Conservation (phyloP, 2,888 invertebrate species). For the Bugulina stolonifera region DNA sequence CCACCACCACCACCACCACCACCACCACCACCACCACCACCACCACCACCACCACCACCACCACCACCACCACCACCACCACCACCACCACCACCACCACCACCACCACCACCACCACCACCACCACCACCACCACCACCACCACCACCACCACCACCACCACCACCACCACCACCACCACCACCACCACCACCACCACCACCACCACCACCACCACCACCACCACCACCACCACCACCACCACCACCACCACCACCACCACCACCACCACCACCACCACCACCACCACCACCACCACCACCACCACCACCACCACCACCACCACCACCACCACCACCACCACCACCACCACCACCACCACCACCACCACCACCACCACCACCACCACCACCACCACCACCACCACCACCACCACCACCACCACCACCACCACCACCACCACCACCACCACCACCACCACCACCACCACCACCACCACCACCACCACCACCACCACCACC, state of each 20-base stretch:
- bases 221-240: not conserved
- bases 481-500: slow-evolving; percentile 28
- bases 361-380: slow-evolving; percentile 29
- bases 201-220: not conserved
- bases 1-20: not conserved
- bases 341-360: slow-evolving; percentile 29
- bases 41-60: not conserved
- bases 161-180: slow-evolving; percentile 3
- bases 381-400: slow-evolving; percentile 29
- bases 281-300: slow-evolving; percentile 29
- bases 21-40: not conserved
- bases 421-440: slow-evolving; percentile 29
- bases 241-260: slow-evolving; percentile 28
- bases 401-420: slow-evolving; percentile 29
- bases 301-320: slow-evolving; percentile 29
- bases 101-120: not conserved
- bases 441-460: slow-evolving; percentile 29
- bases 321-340: slow-evolving; percentile 29
- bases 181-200: slow-evolving; percentile 11
- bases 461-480: slow-evolving; percentile 27
- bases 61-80: not conserved
- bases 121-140: slow-evolving; percentile 6
- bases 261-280: slow-evolving; percentile 29
- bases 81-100: not conserved
- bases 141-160: not conserved